phyloP scores from a whole-genome alignment of 2,797 vertebrate genomes.

The Ctenopoma kingsleyae region DNA sequence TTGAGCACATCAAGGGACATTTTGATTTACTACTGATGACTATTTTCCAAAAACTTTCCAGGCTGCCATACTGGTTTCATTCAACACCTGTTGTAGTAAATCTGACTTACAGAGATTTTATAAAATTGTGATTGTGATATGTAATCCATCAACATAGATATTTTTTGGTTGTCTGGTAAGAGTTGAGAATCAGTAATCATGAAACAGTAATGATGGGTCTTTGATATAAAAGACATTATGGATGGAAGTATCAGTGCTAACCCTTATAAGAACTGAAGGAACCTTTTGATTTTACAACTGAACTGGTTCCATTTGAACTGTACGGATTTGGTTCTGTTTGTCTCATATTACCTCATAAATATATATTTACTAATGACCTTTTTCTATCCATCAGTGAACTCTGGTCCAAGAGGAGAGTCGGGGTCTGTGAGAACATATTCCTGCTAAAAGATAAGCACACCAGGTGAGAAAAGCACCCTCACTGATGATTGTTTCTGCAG shows the following conservation, averaged over 20 bases:
- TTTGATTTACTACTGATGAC: no score
- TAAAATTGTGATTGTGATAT: not conserved
- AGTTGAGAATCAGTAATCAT: not conserved
- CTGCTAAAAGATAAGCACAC: slow-evolving; percentile 89
- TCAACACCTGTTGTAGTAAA: no score
- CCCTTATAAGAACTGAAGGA: no score
- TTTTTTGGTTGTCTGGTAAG: not conserved
- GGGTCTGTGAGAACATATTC: slow-evolving; percentile 95
- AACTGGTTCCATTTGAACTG: not conserved
- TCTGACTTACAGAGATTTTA: no score
- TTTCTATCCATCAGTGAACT: slow-evolving; percentile 81
- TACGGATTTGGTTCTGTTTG: not conserved
- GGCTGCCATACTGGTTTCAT: not conserved
- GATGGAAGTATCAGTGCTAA: no score
- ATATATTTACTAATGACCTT: slow-evolving; percentile 4
- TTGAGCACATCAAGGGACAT: no score
- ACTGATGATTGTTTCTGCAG: not conserved
- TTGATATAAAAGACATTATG: no score
- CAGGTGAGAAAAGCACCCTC: slow-evolving; percentile 70
- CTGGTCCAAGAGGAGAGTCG: slow-evolving; percentile 89
- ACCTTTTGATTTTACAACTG: no score
- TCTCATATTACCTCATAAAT: not conserved
- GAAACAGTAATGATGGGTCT: no score
- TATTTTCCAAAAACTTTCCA: not conserved
- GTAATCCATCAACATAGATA: not conserved